A percentile compares a stretch with the other conserved stretches of the same genome.
These are phyloP conservation scores for Oceanites oceanicus DNA, from an alignment of 2,113 vertebrate genomes.

Conservation along the genomic window DNA sequence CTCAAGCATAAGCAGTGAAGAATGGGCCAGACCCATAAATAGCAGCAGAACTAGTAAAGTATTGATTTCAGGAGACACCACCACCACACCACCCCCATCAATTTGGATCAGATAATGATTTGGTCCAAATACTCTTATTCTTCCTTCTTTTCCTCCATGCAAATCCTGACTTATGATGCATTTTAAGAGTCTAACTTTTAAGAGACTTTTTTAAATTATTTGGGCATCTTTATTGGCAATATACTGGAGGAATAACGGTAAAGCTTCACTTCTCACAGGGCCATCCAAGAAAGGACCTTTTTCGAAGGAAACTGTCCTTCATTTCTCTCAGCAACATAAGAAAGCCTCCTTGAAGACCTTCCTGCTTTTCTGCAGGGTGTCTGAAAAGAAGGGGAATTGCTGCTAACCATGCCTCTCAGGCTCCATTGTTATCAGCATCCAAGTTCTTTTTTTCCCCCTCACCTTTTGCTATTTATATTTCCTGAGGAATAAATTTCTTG, in stretches of 20 bases:
- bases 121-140: background rate
- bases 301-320: background rate
- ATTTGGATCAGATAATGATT: background rate
- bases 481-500: background rate
- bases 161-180: background rate
- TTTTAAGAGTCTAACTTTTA: background rate
- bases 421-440: background rate
- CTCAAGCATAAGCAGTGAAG: background rate
- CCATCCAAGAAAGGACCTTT: background rate
- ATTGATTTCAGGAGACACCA: background rate
- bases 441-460: background rate
- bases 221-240: background rate
- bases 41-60: background rate
- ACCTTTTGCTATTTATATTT: background rate
- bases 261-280: background rate
- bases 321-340: background rate
- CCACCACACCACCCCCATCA: background rate
- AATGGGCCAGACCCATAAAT: background rate
- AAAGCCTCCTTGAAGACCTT: background rate
- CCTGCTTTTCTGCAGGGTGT: background rate
- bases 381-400: background rate
- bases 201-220: background rate
- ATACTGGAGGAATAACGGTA: background rate
- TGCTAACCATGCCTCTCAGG: background rate
- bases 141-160: background rate